Conservation (phyloP, 64 coral and sea anemone genomes). For the Acropora yongei region DNA sequence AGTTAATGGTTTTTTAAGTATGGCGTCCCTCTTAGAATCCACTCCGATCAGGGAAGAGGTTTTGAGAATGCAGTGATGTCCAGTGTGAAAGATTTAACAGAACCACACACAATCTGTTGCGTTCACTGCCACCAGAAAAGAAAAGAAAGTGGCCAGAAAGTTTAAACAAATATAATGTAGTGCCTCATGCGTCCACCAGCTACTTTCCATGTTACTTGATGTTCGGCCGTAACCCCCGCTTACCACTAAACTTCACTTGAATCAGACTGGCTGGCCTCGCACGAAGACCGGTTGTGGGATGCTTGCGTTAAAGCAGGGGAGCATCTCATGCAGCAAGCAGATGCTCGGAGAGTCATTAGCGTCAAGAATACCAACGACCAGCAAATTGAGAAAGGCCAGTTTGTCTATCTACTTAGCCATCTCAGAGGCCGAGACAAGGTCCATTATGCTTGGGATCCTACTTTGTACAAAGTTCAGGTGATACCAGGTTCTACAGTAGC, state of each 20-base stretch:
- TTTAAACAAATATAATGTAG: conserved; percentile 25
- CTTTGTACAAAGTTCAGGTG: not conserved
- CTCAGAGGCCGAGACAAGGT: not conserved
- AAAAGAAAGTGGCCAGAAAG: not conserved
- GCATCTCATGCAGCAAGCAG: not conserved
- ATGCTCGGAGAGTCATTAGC: not conserved
- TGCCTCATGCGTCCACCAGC: conserved; percentile 29
- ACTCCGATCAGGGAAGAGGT: no score
- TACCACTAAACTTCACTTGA: conserved; percentile 4
- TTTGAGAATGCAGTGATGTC: no score
- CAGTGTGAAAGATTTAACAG: no score
- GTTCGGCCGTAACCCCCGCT: conserved; percentile 6
- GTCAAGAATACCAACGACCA: conserved; percentile 32
- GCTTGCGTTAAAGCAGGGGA: not conserved
- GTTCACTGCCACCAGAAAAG: no score
- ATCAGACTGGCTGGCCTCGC: conserved; percentile 1
- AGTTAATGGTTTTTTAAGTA: no score
- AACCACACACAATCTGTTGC: no score
- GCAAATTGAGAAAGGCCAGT: not conserved
- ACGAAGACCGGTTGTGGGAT: not conserved
- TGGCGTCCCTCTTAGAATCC: no score
- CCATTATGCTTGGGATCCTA: not conserved
- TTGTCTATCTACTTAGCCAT: not conserved
- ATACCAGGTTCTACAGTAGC: not conserved
- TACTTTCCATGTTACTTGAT: conserved; percentile 8